These are phyloP conservation scores for Drosophila yooni DNA, from an alignment of 2,888 invertebrate species.

Conservation along the genomic window DNA sequence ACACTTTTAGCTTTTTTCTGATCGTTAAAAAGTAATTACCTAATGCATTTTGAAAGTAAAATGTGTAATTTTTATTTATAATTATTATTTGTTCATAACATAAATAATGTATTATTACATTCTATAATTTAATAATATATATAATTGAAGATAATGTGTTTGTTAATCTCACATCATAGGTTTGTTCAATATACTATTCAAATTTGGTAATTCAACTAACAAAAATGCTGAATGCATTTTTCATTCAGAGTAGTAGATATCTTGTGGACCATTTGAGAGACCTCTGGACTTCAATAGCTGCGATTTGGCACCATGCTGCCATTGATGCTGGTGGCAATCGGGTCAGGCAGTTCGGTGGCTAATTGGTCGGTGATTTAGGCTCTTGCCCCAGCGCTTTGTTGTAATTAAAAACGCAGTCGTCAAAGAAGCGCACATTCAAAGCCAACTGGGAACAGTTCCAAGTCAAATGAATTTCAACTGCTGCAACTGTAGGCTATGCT, in stretches of 20 bases:
- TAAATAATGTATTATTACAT: neutral
- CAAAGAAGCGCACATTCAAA: constrained; percentile 49
- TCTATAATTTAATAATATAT: neutral
- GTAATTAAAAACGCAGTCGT: constrained; percentile 68
- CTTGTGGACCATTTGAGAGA: neutral
- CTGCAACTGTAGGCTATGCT: constrained; percentile 16
- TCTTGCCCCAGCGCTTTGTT: constrained; percentile 34
- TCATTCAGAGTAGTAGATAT: neutral
- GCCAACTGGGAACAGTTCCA: constrained; percentile 23
- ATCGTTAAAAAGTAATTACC: neutral
- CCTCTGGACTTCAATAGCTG: neutral
- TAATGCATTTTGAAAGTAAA: neutral
- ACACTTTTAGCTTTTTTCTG: neutral
- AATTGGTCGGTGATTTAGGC: constrained; percentile 61
- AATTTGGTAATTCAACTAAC: neutral
- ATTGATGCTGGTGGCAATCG: constrained; percentile 9
- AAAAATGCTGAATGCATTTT: neutral
- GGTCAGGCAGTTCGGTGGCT: constrained; percentile 44
- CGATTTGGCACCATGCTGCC: constrained; percentile 6
- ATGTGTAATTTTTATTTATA: neutral
- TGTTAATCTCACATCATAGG: neutral
- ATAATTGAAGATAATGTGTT: neutral
- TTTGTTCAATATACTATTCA: neutral
- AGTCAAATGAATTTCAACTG: constrained; percentile 55
- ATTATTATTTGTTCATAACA: neutral